Evolutionary conservation across 2,888 invertebrate species (phyloP).

Genomic region (Lasioglossum leucozonium): DNA sequence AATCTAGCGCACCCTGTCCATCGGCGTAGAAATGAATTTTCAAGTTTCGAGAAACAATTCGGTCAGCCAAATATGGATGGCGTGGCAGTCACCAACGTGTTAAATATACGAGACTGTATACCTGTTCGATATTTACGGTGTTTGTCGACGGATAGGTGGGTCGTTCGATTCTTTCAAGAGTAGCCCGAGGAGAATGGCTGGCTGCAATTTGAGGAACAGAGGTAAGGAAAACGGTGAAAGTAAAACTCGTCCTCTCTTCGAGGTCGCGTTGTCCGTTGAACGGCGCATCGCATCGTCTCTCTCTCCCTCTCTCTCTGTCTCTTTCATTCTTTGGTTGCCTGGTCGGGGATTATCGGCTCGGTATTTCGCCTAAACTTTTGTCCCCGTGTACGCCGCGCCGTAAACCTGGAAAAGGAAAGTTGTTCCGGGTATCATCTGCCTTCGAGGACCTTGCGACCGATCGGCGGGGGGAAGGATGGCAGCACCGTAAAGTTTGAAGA

Average conservation of each 20-base stretch:
- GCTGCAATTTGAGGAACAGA: not conserved
- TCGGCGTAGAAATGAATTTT: too few relatives aligned
- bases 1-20: too few relatives aligned
- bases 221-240: slow-evolving; percentile 28
- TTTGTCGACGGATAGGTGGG: too few relatives aligned
- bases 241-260: slow-evolving; percentile 25
- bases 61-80: too few relatives aligned
- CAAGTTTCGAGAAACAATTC: too few relatives aligned
- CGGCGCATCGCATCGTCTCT: not conserved
- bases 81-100: too few relatives aligned
- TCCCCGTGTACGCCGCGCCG: slow-evolving; percentile 22
- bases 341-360: slow-evolving; percentile 22
- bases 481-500: slow-evolving; percentile 61
- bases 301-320: not conserved
- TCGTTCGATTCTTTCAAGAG: not conserved
- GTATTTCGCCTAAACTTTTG: slow-evolving; percentile 25
- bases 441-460: slow-evolving; percentile 38
- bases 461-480: slow-evolving; percentile 53
- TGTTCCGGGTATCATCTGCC: slow-evolving; percentile 65
- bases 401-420: slow-evolving; percentile 65
- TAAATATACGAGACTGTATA: not conserved
- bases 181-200: not conserved
- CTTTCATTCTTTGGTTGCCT: not conserved
- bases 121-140: not conserved
- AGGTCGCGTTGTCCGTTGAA: not conserved